Base-by-base conservation (phyloP, 2,888 invertebrate species). In the Pollenia amentaria region DNA sequence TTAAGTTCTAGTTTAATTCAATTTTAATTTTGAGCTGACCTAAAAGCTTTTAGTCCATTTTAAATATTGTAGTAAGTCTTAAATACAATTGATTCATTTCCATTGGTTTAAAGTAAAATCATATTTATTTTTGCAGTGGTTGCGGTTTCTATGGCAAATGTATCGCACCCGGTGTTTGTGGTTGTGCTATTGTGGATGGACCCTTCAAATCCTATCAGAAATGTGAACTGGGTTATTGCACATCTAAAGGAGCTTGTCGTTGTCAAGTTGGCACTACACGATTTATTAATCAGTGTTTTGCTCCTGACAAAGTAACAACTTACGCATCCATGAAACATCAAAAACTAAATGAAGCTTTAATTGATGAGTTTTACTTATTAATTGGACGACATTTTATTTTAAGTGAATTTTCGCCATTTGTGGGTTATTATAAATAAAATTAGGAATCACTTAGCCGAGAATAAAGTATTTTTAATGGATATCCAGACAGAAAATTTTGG, bases 91-190 rank as follows among this genome's bases (percentile, higher is more conserved):
- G 29, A 29, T 29, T 29, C 3, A 29, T 4, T 29, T 29, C 0
- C 6, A 29, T 29, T 29, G 29, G n/a, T n/a, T 1, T 12, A 12
- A 10, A n/a, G 29, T 16, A 3, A 55, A 18, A 1, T 14, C 55
- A 21, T n/a, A 16, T 65, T 12, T 7, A 70, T 16, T 38, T 40
- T 60, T 51, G n/a, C 7, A 90, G 89, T 0, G 92, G 91, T 2
- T 93, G 93, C 38, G 89, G 91, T 10, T 92, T 91, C 83, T 92
- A 92, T 69, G 93, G 92, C 73, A 90, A 89, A 40, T 93, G 93
- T 64, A 92, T 91, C 4, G 92, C 91, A 0, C 93, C 93, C 2
- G 91, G 91, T 62, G 88, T 89, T 0, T 93, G 93, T 21, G 90
- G 92, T 0, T 95, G 94, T 84, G 88, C 91, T 1, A 82, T 92